Evolutionary conservation across 1,140 invertebrate genomes (phyloP).

Genomic region (Wasmannia auropunctata): DNA sequence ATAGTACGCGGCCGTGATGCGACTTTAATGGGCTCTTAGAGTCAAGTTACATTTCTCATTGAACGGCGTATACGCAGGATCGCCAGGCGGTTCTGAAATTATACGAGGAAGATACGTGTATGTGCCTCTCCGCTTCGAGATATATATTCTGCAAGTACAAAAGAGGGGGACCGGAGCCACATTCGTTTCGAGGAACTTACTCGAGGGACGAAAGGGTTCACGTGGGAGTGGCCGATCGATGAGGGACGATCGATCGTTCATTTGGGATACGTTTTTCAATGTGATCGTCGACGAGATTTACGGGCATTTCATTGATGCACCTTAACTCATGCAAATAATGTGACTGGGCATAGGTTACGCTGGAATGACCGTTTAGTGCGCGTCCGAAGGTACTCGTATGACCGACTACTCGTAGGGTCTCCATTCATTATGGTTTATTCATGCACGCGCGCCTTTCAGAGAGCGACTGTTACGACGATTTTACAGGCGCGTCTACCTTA

Average conservation of each 20-base stretch:
- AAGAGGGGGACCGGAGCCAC: background rate
- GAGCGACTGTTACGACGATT: constrained; percentile 36
- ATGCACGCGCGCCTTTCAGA: constrained; percentile 37
- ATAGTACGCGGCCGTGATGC: constrained; percentile 7
- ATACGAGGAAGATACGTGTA: background rate
- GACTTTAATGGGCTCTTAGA: constrained; percentile 34
- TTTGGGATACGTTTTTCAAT: background rate
- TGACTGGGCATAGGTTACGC: constrained; percentile 13
- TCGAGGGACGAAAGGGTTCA: background rate
- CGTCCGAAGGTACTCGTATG: constrained; percentile 9
- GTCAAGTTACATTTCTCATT: constrained; percentile 23
- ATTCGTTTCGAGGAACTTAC: background rate
- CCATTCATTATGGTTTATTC: constrained; percentile 72
- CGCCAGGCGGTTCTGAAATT: background rate
- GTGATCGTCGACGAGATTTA: constrained; percentile 51
- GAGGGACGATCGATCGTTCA: constrained; percentile 23
- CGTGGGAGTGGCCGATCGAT: constrained; percentile 29
- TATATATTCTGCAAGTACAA: background rate
- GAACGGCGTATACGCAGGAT: background rate
- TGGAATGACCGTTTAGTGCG: constrained; percentile 33
- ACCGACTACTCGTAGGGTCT: constrained; percentile 19
- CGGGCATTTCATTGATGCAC: constrained; percentile 12
- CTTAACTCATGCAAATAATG: constrained; percentile 50
- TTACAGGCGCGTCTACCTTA: constrained; percentile 36
- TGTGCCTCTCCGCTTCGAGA: background rate